Base-by-base conservation (phyloP, 2,888 invertebrate species). In the Agelastica alni region DNA sequence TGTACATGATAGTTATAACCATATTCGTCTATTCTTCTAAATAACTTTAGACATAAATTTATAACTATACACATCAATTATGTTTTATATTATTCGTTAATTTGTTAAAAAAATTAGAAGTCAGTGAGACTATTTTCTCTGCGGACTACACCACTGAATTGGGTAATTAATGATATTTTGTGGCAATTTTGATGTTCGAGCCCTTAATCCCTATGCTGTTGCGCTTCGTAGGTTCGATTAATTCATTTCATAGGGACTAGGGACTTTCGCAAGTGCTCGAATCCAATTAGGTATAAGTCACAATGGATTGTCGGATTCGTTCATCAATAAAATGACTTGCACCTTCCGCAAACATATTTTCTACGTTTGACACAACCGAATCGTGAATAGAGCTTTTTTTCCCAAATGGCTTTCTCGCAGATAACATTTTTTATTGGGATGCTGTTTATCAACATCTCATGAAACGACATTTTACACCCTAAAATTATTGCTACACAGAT, bases 211-310 rank as follows among this genome's bases (percentile, higher is more conserved):
- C 56, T 43, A 43, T 47, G 59, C 59, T 57, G 58, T 53, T 52
- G 69, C 70, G 70, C 71, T 64, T 63, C 68, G 69, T 64, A 63
- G 66, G 60, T 68, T 67, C 66, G 65, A 70, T 70, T 72, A 72
- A 73, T 74, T 72, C 71, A 71, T 73, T 72, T 71, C 69, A 61
- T 64, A 63, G 66, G 64, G 49, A 39, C 41, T 32, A 31, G 41
- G 49, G 65, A 65, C 66, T 66, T 63, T 64, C 61, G 62, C 62
- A 64, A 65, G 62, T 66, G 64, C 68, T 66, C 66, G 65, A 70
- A 72, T 73, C 73, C 74, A 75, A 75, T 75, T 75, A 75, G 72
- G 67, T 67, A 68, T 67, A 70, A 74, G 73, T 74, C 75, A 73
- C 70, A 73, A 71, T 70, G 60, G 58, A 59, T 62, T 62, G 62